These are phyloP conservation scores for Lycaon pictus DNA, from an alignment of 2,113 vertebrate species.

Conservation along the genomic window DNA sequence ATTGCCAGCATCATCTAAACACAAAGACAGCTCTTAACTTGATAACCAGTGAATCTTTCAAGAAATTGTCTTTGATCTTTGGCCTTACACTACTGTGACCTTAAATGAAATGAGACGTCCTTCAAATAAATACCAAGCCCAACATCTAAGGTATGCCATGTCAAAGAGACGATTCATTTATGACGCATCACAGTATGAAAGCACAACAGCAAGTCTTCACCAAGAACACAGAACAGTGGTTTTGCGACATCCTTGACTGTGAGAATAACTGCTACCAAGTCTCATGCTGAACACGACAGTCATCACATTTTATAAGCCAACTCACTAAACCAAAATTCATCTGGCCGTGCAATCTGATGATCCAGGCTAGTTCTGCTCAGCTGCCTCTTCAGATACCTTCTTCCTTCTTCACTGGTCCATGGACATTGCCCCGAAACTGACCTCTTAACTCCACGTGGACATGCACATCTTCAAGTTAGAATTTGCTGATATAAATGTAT, in stretches of 20 bases:
- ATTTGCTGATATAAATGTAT: not conserved
- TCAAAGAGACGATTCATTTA: not conserved
- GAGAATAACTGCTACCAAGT: not conserved
- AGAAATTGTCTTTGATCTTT: not conserved
- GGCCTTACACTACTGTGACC: not conserved
- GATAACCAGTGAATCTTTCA: not conserved
- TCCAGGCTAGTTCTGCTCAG: not conserved
- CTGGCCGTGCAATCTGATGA: not conserved
- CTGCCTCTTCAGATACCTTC: accelerated
- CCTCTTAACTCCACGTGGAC: not conserved
- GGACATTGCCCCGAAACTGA: not conserved
- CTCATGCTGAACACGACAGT: not conserved
- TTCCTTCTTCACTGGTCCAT: not conserved
- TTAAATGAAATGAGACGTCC: not conserved
- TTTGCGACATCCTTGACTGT: not conserved
- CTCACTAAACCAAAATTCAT: not conserved
- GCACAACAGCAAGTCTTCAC: not conserved
- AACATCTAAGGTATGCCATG: not conserved
- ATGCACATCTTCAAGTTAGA: not conserved
- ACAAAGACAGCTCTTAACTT: not conserved
- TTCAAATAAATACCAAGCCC: not conserved
- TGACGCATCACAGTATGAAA: not conserved
- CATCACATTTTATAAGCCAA: not conserved
- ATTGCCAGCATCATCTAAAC: not conserved
- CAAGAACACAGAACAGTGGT: not conserved